These are phyloP conservation scores for Conus ventricosus DNA, from an alignment of 1,140 invertebrate species.

Conservation along the genomic window DNA sequence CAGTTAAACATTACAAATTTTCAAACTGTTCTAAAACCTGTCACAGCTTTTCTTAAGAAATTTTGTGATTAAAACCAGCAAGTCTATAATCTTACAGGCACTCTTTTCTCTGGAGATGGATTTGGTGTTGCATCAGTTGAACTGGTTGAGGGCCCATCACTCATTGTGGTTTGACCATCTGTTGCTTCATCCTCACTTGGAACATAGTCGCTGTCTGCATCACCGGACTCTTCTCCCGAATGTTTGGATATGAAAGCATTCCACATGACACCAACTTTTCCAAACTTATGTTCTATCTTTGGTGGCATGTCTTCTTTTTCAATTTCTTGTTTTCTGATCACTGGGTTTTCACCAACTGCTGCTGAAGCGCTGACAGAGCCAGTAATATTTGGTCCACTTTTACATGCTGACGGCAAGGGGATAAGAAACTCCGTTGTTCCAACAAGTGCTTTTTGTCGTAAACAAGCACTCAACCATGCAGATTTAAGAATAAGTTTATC, in stretches of 20 bases:
- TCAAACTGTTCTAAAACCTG: no score
- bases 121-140: conserved; percentile 43
- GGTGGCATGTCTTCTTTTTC: conserved; percentile 14
- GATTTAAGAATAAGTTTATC: conserved; percentile 63
- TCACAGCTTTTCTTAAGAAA: no score
- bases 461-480: conserved; percentile 71
- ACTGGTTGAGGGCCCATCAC: not conserved
- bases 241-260: conserved; percentile 41
- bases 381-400: not conserved
- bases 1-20: no score
- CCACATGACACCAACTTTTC: conserved; percentile 56
- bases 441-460: conserved; percentile 56
- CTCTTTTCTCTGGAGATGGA: conserved; percentile 48
- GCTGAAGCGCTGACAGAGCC: not conserved
- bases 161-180: not conserved
- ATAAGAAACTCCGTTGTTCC: not conserved
- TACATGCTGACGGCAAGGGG: not conserved
- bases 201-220: conserved; percentile 67
- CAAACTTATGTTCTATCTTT: conserved; percentile 20
- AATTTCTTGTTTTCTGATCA: conserved; percentile 13
- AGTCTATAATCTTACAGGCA: conserved; percentile 42
- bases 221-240: conserved; percentile 24
- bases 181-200: conserved; percentile 62
- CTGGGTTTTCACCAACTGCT: not conserved
- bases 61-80: no score